A percentile compares a stretch with the other conserved stretches of the same genome.
Evolutionary conservation across 2,797 vertebrate genomes (phyloP).

Genomic region (Octomys mimax): DNA sequence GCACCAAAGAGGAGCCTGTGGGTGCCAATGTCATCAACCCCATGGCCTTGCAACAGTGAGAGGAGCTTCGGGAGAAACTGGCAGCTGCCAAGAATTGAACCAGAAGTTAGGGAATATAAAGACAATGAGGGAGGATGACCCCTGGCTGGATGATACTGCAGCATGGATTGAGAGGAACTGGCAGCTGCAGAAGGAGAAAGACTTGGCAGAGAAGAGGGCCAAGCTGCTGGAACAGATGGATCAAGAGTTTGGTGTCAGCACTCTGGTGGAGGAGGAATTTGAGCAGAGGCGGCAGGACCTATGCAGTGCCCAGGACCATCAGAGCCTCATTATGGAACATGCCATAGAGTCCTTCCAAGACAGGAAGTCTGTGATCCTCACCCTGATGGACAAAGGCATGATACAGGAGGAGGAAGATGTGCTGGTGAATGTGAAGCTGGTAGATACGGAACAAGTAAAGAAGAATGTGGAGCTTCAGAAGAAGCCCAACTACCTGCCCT

Average conservation of each 20-base stretch:
- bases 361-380: conserved; percentile 93
- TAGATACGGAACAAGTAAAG: conserved; percentile 94
- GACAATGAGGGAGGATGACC: conserved; percentile 93
- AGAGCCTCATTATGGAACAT: conserved; percentile 96
- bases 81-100: conserved; percentile 95
- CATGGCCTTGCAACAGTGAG: conserved; percentile 90
- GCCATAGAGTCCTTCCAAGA: conserved; percentile 94
- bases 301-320: conserved; percentile 92
- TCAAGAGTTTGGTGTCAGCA: conserved; percentile 96
- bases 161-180: conserved; percentile 95
- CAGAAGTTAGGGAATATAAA: conserved; percentile 96
- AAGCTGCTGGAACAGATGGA: conserved; percentile 97
- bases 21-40: conserved; percentile 94
- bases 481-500: conserved; percentile 94
- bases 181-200: conserved; percentile 94
- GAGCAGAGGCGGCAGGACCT: conserved; percentile 90
- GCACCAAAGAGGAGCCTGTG: conserved; percentile 94
- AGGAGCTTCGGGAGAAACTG: conserved; percentile 95
- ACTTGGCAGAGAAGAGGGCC: conserved; percentile 95
- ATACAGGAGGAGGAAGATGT: conserved; percentile 94
- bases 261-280: conserved; percentile 95
- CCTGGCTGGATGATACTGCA: conserved; percentile 94
- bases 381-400: conserved; percentile 95
- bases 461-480: conserved; percentile 95
- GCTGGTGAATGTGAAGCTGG: conserved; percentile 93